Base-by-base conservation (phyloP, 2,113 vertebrate genomes). In the Aplodontia rufa region DNA sequence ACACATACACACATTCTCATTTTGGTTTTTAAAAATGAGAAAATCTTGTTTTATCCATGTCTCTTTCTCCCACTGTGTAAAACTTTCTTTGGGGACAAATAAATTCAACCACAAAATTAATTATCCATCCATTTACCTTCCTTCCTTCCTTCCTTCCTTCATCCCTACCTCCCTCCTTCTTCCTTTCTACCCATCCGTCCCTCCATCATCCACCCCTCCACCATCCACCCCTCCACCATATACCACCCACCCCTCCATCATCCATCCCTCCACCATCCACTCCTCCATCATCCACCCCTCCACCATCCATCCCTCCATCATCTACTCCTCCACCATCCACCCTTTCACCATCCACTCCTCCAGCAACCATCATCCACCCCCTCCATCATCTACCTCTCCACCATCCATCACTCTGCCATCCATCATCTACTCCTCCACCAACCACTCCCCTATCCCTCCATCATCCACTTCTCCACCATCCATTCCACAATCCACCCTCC, bases 1-100 rank as follows among this genome's bases (percentile, higher is more conserved):
- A 71, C 14, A 49, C 11, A 2, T 0, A 26, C 8, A 20, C 0
- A 8, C 55, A 12, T 20, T 53, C 26, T 1, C 10, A 32, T 66
- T n/a, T 10, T 49, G 16, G 6, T 19, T 42, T 75, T 8, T 3
- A 20, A 81, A 60, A 42, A 42, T 42, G 40, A 3, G 62, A 53
- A 53, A 53, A 4, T 19, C 40, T 30, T 22, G 10, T 16, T 78
- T 40, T 49, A 60, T 42, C 6, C 45, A 9, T 45, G 22, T 85
- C 11, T 90, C 37, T 92, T 47, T 66, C 37, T 28, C 42, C 35
- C 16, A 62, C 9, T 42, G 40, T 62, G 60, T 35, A 53, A 71
- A 69, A 40, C 16, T 74, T 72, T 72, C 79, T 84, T 79, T 10
- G 40, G n/a, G 32, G 45, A 62, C 30, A n/a, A 28, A 4, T 30